Evolutionary conservation across 1,140 invertebrate genomes (phyloP).

Genomic region (Magallana ariakensis): DNA sequence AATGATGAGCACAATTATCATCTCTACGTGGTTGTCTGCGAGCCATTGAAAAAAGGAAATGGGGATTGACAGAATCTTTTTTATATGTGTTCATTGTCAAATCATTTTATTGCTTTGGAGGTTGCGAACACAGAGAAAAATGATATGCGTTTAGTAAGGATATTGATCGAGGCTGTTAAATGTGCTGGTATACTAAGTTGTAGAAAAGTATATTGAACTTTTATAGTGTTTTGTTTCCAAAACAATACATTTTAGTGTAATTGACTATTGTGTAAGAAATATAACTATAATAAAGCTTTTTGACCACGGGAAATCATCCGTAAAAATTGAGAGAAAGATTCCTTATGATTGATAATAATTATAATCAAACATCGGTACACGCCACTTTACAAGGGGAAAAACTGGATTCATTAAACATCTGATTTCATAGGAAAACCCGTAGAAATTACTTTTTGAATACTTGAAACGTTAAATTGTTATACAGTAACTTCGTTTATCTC

Average conservation of each 20-base stretch:
- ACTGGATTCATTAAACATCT: no score
- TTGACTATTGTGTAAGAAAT: not conserved
- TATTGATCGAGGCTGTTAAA: not conserved
- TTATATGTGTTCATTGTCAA: conserved; percentile 1
- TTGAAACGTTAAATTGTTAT: no score
- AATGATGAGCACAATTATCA: not conserved
- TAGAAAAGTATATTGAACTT: no score
- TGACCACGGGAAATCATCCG: no score
- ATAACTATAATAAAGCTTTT: no score
- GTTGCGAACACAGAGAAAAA: not conserved
- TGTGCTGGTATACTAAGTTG: not conserved
- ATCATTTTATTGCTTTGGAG: conserved; percentile 15
- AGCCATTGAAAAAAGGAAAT: conserved; percentile 29
- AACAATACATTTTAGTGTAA: not conserved
- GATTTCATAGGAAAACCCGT: no score
- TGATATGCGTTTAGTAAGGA: not conserved
- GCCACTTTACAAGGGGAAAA: no score
- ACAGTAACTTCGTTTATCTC: no score
- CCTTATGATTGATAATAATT: no score
- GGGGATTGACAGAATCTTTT: not conserved
- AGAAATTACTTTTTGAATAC: no score
- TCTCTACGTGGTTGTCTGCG: not conserved
- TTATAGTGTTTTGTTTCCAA: not conserved
- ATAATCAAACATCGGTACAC: no score
- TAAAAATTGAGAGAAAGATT: no score